Evolutionary conservation across 2,888 invertebrate genomes (phyloP).

Genomic region (Dysmachus trigonus): DNA sequence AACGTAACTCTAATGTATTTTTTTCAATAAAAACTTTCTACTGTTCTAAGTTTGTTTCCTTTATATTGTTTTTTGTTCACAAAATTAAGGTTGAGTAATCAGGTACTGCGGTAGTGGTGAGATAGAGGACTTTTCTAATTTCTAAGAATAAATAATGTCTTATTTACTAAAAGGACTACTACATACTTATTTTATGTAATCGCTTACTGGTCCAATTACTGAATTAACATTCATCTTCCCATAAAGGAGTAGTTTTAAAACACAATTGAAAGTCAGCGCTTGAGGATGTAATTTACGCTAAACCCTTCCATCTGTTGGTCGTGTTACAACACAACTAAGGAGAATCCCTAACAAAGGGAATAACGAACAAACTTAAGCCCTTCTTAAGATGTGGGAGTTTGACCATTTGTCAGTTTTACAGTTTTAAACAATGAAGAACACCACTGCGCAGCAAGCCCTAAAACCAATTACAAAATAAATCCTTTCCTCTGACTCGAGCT

Average conservation of each 20-base stretch:
- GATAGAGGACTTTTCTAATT: too few relatives aligned
- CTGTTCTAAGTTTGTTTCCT: too few relatives aligned
- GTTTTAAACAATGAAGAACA: slow-evolving; percentile 6
- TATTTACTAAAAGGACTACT: too few relatives aligned
- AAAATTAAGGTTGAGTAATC: too few relatives aligned
- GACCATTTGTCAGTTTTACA: slow-evolving; percentile 38
- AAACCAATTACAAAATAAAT: slow-evolving; percentile 30
- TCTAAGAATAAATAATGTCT: too few relatives aligned
- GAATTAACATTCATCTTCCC: too few relatives aligned
- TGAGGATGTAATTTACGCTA: not conserved
- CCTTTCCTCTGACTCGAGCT: not conserved
- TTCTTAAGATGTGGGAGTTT: not conserved
- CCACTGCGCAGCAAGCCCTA: not conserved
- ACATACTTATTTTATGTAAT: too few relatives aligned
- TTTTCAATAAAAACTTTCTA: too few relatives aligned
- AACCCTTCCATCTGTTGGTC: not conserved
- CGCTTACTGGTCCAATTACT: too few relatives aligned
- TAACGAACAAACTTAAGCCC: not conserved
- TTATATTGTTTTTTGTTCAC: too few relatives aligned
- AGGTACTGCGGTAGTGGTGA: too few relatives aligned
- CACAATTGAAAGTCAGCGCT: not conserved
- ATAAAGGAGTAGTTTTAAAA: not conserved
- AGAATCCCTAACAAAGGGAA: not conserved
- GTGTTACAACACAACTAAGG: not conserved
- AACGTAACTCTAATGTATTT: too few relatives aligned